phyloP scores from a whole-genome alignment of 2,888 invertebrate genomes.

The Thelaira solivaga region DNA sequence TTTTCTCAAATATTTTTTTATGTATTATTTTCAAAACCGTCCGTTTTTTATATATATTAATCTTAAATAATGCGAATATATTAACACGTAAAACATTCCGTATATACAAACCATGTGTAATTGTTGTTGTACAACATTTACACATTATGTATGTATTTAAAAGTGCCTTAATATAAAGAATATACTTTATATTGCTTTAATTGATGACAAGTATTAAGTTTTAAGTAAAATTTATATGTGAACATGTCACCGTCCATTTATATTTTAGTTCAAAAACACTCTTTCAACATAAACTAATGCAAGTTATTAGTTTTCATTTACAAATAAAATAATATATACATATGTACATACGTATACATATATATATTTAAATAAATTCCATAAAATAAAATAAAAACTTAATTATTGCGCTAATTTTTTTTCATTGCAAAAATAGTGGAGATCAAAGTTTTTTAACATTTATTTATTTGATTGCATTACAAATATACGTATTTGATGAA shows the following conservation, averaged over 20 bases:
- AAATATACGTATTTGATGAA: too few relatives aligned
- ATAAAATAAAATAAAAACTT: too few relatives aligned
- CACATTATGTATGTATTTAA: slow-evolving; percentile 5
- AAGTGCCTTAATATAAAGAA: slow-evolving; percentile 44
- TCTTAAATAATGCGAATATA: neutral
- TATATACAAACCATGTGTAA: too few relatives aligned
- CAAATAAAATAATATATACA: neutral
- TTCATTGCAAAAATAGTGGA: too few relatives aligned
- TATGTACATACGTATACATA: too few relatives aligned
- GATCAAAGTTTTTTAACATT: too few relatives aligned
- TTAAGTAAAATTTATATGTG: slow-evolving; percentile 32
- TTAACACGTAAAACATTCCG: slow-evolving; percentile 26
- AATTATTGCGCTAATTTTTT: too few relatives aligned
- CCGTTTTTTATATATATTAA: slow-evolving; percentile 16
- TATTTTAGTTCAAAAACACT: neutral
- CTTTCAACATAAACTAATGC: slow-evolving; percentile 12
- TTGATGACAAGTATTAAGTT: slow-evolving; percentile 26
- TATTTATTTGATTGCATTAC: too few relatives aligned
- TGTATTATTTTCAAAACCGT: slow-evolving; percentile 35
- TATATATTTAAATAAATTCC: too few relatives aligned
- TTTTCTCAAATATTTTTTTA: neutral
- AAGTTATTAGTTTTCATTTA: neutral
- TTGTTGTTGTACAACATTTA: neutral
- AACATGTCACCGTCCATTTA: slow-evolving; percentile 57
- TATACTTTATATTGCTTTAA: neutral